Base-by-base conservation (phyloP, 2,888 invertebrate genomes). In the Orchestes rusci region DNA sequence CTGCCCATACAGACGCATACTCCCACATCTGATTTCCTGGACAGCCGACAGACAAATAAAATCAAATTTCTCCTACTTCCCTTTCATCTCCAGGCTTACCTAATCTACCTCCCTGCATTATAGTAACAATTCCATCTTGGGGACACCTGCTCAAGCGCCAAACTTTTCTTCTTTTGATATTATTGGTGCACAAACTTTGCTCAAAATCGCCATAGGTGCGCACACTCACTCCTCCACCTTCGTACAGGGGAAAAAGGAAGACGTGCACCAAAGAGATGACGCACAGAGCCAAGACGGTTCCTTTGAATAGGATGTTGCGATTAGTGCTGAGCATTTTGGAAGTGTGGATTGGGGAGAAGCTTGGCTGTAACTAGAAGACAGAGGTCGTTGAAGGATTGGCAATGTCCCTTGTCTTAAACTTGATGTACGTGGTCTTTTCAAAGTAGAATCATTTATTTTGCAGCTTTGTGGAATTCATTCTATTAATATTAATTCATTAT, bases 231-330 rank as follows among this genome's bases (percentile, higher is more conserved):
- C 45, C 39, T 43, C 58, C 56, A 19, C 65, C 58, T 37, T 68
- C 69, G 64, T 76, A 75, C 63, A 76, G 65, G 39, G 76, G 76
- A 63, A 76, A 76, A 41, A 76, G 65, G 66, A 76, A 76, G 55
- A 76, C 68, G 63, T 76, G 76, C 58, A 76, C 74, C 59, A 73
- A 71, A 50, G 73, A 70, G 56, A 76, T 74, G 54, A 76, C 73
- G 61, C 73, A 72, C 58, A 75, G 64, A 46, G 76, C 75, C 53
- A 76, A 70, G 52, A 75, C 67, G 56, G 74, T 74, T 50, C 74
- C 75, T 59, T 73, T 71, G 59, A 75, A 73, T 60, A 76, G 69
- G 61, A 76, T 68, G 63, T 76, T 74, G 65, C 74, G 73, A 59
- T 73, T 73, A 58, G 73, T 70, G 64, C 70, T 73, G 61, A 71